Evolutionary conservation across 2,888 invertebrate genomes (phyloP).

Genomic region (Drosophila neoperkinsi): DNA sequence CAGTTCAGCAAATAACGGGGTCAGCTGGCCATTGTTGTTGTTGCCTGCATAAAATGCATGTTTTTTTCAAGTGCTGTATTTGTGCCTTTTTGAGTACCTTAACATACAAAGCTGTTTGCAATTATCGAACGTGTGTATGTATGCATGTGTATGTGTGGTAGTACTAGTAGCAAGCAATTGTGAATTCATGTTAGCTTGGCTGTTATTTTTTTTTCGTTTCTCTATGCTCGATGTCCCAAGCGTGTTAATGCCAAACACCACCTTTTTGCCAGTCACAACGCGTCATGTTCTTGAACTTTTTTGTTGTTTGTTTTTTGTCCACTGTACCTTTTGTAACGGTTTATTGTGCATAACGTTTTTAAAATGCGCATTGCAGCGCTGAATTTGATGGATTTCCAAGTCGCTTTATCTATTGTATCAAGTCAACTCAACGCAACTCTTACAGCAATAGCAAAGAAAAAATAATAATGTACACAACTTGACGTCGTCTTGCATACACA

Average conservation of each 20-base stretch:
- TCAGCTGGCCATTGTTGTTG: constrained; percentile 66
- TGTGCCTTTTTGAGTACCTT: constrained; percentile 37
- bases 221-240: constrained; percentile 66
- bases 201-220: constrained; percentile 16
- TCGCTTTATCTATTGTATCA: constrained; percentile 60
- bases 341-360: constrained; percentile 40
- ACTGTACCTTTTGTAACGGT: constrained; percentile 60
- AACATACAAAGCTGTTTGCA: constrained; percentile 44
- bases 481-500: constrained; percentile 69
- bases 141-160: not conserved
- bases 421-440: constrained; percentile 31
- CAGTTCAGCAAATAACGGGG: constrained; percentile 79
- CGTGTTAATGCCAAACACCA: constrained; percentile 72
- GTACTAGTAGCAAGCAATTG: constrained; percentile 30
- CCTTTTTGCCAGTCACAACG: constrained; percentile 41
- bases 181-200: constrained; percentile 51
- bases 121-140: constrained; percentile 50
- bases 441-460: constrained; percentile 28
- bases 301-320: constrained; percentile 19
- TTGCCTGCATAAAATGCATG: constrained; percentile 65
- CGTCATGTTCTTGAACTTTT: constrained; percentile 72
- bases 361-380: constrained; percentile 49
- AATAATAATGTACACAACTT: constrained; percentile 41
- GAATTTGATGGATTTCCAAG: constrained; percentile 58
- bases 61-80: constrained; percentile 42